Evolutionary conservation across 1,140 invertebrate genomes (phyloP).

Genomic region (Bombyx mori): ASM3026992v2 NC_085133.1:5885501-5886000

Average conservation of each 20-base stretch:
- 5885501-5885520: too few relatives aligned
- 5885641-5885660: too few relatives aligned
- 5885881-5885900: constrained; percentile 83
- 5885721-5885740: too few relatives aligned
- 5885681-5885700: too few relatives aligned
- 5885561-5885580: background rate
- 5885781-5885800: background rate
- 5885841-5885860: constrained; percentile 79
- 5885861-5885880: constrained; percentile 86
- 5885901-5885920: constrained; percentile 83
- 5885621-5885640: too few relatives aligned
- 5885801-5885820: background rate
- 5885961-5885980: constrained; percentile 81
- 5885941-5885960: constrained; percentile 87
- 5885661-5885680: too few relatives aligned
- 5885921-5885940: constrained; percentile 90
- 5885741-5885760: too few relatives aligned
- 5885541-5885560: background rate
- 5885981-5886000: too few relatives aligned
- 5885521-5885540: too few relatives aligned
- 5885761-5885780: too few relatives aligned
- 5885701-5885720: too few relatives aligned
- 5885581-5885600: background rate
- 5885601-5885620: background rate
- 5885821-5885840: constrained; percentile 77